These are phyloP conservation scores for Platycercus adscitus DNA, from an alignment of 2,113 vertebrate genomes.

Conservation along the genomic window DNA sequence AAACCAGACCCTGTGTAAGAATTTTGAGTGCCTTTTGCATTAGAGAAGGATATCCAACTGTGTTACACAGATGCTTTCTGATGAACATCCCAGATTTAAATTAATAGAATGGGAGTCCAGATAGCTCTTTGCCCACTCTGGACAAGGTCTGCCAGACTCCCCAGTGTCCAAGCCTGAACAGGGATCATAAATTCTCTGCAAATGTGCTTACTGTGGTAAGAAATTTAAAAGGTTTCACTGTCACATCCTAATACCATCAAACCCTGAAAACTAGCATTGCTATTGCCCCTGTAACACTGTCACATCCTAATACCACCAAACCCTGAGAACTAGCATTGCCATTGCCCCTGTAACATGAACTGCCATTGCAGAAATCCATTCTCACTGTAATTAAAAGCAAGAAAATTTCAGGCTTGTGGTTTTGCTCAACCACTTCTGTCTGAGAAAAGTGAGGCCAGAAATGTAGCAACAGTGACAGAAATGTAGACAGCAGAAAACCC, in stretches of 20 bases:
- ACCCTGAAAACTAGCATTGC: not conserved
- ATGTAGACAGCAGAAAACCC: not conserved
- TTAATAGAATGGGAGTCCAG: not conserved
- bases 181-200: not conserved
- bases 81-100: not conserved
- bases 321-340: not conserved
- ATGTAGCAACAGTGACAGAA: not conserved
- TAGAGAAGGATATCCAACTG: not conserved
- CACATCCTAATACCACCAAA: not conserved
- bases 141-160: not conserved
- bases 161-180: not conserved
- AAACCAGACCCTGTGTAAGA: not conserved
- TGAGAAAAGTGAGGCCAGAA: not conserved
- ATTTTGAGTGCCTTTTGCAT: not conserved
- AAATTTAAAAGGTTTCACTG: not conserved
- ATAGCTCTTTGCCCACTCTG: not conserved
- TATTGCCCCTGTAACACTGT: rapidly evolving
- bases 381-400: not conserved
- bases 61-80: not conserved
- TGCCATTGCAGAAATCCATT: not conserved
- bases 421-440: not conserved
- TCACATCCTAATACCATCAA: not conserved
- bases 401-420: not conserved
- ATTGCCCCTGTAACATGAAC: rapidly evolving
- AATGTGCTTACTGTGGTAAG: not conserved